Percentiles rank a stretch among this genome's conserved stretches.
These are phyloP conservation scores for Danaus plexippus DNA, from an alignment of 1,140 invertebrate species.

Conservation along the genomic window DNA sequence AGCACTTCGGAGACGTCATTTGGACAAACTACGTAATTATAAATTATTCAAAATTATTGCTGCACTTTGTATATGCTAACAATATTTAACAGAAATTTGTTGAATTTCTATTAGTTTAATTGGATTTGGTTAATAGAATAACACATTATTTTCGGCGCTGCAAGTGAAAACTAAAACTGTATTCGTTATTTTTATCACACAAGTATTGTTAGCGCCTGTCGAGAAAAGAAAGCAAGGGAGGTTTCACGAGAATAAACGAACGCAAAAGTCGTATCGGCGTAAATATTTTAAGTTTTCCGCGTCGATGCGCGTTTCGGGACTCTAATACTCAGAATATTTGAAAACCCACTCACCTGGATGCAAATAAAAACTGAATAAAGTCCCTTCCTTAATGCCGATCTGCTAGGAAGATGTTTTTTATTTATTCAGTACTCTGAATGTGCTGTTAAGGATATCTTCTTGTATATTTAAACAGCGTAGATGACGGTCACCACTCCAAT, in stretches of 20 bases:
- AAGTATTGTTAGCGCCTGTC: too few relatives aligned
- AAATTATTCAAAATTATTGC: background rate
- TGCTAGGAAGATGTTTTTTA: too few relatives aligned
- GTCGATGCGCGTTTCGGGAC: slow-evolving; percentile 23
- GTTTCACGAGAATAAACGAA: slow-evolving; percentile 28
- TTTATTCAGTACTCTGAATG: too few relatives aligned
- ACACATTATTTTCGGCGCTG: too few relatives aligned
- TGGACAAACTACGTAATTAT: background rate
- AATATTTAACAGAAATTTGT: background rate
- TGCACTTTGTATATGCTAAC: background rate
- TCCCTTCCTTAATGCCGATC: slow-evolving; percentile 7
- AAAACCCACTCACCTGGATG: slow-evolving; percentile 20
- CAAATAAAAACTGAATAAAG: slow-evolving; percentile 21
- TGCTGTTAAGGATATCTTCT: too few relatives aligned
- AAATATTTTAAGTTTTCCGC: slow-evolving; percentile 48
- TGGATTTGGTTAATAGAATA: too few relatives aligned
- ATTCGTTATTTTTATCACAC: too few relatives aligned
- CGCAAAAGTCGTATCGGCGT: slow-evolving; percentile 27
- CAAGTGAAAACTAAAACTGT: too few relatives aligned
- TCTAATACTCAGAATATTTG: slow-evolving; percentile 19
- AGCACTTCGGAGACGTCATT: background rate
- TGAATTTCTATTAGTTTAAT: too few relatives aligned
- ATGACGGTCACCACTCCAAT: too few relatives aligned
- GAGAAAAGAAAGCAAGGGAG: slow-evolving; percentile 17
- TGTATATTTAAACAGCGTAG: too few relatives aligned